Percentiles rank a stretch among this genome's conserved stretches.
Conservation (phyloP, 2,888 invertebrate genomes). For the Odontothrips loti region DNA sequence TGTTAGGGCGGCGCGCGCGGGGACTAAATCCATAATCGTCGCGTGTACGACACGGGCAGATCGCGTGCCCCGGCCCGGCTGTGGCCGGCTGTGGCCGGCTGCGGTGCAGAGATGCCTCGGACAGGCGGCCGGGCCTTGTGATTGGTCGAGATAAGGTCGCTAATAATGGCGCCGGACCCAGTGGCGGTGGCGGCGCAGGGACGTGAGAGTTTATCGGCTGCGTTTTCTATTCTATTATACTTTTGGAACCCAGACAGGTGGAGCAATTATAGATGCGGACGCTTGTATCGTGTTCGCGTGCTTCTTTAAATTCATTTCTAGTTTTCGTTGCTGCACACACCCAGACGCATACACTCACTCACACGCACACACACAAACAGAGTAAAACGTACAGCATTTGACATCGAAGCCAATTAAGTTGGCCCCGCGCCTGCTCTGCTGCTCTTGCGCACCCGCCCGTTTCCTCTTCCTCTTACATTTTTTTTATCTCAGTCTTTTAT, state of each 20-base stretch:
- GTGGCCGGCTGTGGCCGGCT: too few species aligned
- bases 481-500: background rate
- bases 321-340: background rate
- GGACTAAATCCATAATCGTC: background rate
- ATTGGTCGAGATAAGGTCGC: too few species aligned
- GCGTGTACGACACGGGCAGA: background rate
- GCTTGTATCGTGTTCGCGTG: too few species aligned
- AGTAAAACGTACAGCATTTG: conserved; percentile 5
- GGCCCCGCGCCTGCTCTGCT: background rate
- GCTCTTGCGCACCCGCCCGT: background rate
- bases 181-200: too few species aligned
- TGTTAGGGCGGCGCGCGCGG: background rate
- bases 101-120: too few species aligned
- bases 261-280: too few species aligned
- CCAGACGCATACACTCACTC: background rate
- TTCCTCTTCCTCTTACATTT: background rate
- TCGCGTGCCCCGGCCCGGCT: too few species aligned
- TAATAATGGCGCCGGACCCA: too few species aligned
- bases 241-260: too few species aligned
- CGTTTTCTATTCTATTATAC: too few species aligned
- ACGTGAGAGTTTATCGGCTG: too few species aligned
- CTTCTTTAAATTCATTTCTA: background rate
- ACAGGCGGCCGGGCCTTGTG: too few species aligned
- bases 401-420: conserved; percentile 20
- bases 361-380: background rate